Percentiles rank a stretch among this genome's conserved stretches.
These are phyloP conservation scores for Lasioglossum pauxillum DNA, from an alignment of 2,888 invertebrate species.

Conservation along the genomic window DNA sequence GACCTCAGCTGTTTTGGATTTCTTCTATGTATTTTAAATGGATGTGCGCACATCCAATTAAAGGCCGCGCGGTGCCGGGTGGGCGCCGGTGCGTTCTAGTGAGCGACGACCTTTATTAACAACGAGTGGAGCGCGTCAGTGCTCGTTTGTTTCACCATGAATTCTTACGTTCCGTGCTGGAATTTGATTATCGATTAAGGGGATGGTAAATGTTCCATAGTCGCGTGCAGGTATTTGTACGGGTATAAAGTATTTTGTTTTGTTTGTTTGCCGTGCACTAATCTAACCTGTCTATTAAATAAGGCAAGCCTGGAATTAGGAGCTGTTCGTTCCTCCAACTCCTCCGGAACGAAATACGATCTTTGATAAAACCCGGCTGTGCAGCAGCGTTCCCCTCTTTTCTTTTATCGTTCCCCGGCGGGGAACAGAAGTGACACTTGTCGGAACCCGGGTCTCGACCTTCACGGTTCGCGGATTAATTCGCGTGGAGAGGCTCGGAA, in stretches of 20 bases:
- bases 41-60: too few species aligned
- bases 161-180: background rate
- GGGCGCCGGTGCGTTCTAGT: too few species aligned
- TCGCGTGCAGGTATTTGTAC: background rate
- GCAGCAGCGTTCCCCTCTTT: background rate
- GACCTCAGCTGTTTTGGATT: too few species aligned
- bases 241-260: background rate
- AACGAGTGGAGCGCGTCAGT: constrained; percentile 12
- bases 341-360: background rate
- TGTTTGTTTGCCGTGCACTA: background rate
- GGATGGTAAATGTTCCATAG: background rate
- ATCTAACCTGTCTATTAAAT: background rate
- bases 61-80: too few species aligned
- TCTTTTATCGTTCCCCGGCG: constrained; percentile 18
- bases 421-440: constrained; percentile 33
- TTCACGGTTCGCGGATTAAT: constrained; percentile 48
- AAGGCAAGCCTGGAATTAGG: background rate
- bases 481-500: background rate
- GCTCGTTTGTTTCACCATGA: background rate
- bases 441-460: constrained; percentile 26
- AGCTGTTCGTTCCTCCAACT: background rate
- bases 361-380: background rate
- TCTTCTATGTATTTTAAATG: too few species aligned
- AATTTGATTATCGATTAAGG: background rate
- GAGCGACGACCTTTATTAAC: too few species aligned